Evolutionary conservation across 2,797 vertebrate species (phyloP).

Genomic region (Phrynocephalus vlangalii): DNA sequence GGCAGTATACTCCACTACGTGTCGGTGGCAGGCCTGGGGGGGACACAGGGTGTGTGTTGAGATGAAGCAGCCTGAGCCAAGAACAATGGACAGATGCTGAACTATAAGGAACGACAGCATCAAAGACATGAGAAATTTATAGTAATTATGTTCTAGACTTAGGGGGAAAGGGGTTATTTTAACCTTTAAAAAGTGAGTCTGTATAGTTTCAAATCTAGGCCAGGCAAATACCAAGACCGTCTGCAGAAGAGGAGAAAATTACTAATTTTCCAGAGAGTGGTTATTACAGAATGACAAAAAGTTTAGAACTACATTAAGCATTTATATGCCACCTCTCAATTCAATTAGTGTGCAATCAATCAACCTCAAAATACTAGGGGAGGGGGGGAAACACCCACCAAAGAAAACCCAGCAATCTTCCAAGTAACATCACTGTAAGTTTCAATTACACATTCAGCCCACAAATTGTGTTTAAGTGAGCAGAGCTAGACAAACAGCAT

Average conservation of each 20-base stretch:
- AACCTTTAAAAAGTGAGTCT: too few relatives aligned
- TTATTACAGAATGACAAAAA: neutral
- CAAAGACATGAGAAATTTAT: neutral
- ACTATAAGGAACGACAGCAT: neutral
- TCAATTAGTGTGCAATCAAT: neutral
- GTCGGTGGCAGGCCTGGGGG: too few relatives aligned
- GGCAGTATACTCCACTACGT: too few relatives aligned
- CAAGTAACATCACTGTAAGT: neutral
- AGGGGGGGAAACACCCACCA: neutral
- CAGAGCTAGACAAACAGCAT: neutral
- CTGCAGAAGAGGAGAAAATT: neutral
- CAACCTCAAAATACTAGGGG: neutral
- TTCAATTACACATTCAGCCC: constrained; percentile 5
- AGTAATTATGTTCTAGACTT: neutral
- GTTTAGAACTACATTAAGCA: neutral
- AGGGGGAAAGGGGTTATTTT: too few relatives aligned
- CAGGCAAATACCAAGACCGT: neutral
- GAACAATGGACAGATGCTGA: neutral
- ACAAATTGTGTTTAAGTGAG: neutral
- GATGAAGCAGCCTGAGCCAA: neutral
- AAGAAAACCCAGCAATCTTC: too few relatives aligned
- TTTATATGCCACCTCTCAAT: neutral
- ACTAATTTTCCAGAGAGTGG: neutral
- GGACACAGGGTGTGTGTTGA: neutral
- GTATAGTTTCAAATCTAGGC: neutral